phyloP scores from a whole-genome alignment of 2,113 vertebrate genomes.

The Festucalex cinctus region DNA sequence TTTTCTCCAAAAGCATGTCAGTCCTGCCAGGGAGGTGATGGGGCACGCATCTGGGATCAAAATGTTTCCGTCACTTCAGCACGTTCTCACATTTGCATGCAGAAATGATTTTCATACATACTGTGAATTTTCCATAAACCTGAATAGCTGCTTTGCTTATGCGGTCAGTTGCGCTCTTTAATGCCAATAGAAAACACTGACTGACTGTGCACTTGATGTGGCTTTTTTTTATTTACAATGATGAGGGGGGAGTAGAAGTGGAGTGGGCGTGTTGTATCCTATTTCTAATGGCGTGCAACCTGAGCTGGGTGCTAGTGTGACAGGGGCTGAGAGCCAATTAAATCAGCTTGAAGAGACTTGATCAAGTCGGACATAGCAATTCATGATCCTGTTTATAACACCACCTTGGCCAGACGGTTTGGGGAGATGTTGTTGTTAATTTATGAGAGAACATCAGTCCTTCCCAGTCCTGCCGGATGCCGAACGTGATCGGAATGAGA shows the following conservation, averaged over 20 bases:
- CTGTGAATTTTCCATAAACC: slow-evolving; percentile 50
- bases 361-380: background rate
- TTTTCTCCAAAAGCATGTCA: background rate
- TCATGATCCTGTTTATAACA: background rate
- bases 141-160: slow-evolving; percentile 31
- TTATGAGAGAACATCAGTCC: background rate
- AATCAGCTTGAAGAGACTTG: background rate
- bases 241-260: slow-evolving; percentile 18
- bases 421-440: background rate
- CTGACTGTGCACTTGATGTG: background rate
- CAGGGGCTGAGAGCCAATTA: slow-evolving; percentile 9
- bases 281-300: slow-evolving; percentile 56
- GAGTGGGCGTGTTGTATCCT: slow-evolving; percentile 48
- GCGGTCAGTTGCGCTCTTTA: background rate
- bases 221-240: slow-evolving; percentile 22
- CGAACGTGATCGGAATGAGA: slow-evolving; percentile 55
- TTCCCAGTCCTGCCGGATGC: slow-evolving; percentile 18
- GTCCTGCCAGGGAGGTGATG: slow-evolving; percentile 12
- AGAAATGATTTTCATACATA: slow-evolving; percentile 44
- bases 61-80: slow-evolving; percentile 41
- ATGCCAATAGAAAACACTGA: slow-evolving; percentile 10
- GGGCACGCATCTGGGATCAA: slow-evolving; percentile 11
- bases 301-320: slow-evolving; percentile 43
- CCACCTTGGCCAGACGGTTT: background rate
- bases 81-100: slow-evolving; percentile 54